Conservation (phyloP, 2,113 vertebrate genomes). For the Cyphomyrus plagiostoma region DNA sequence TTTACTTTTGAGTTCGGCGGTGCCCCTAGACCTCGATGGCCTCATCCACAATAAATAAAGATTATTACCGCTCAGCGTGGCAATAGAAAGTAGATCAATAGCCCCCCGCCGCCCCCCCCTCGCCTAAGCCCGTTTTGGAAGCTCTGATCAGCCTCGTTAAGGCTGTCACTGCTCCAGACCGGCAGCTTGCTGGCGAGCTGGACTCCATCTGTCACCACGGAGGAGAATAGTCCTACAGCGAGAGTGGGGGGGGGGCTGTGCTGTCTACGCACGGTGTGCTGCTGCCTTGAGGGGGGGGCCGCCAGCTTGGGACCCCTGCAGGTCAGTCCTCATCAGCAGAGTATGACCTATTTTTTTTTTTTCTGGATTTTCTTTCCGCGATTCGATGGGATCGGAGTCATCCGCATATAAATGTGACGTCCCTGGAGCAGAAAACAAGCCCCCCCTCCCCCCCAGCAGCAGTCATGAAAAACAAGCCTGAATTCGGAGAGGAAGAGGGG, state of each 20-base stretch:
- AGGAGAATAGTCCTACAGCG: constrained; percentile 1
- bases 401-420: neutral
- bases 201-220: constrained; percentile 33
- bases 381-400: neutral
- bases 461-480: neutral
- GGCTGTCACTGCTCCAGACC: constrained; percentile 25
- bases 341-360: neutral
- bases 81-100: neutral
- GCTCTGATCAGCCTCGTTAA: constrained; percentile 35
- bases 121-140: neutral
- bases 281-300: neutral
- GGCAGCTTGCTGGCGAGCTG: constrained; percentile 41
- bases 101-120: neutral
- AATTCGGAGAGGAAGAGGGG: neutral
- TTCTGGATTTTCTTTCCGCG: neutral
- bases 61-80: neutral
- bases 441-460: neutral
- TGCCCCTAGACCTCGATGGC: neutral
- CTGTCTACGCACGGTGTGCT: neutral
- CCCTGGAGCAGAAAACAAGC: neutral
- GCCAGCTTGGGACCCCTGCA: neutral
- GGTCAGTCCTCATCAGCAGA: neutral
- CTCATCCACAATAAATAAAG: neutral
- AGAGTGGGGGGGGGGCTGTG: neutral
- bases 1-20: neutral